These are phyloP conservation scores for Nephrotoma guestfalica DNA, from an alignment of 2,888 invertebrate genomes.

Conservation along the genomic window DNA sequence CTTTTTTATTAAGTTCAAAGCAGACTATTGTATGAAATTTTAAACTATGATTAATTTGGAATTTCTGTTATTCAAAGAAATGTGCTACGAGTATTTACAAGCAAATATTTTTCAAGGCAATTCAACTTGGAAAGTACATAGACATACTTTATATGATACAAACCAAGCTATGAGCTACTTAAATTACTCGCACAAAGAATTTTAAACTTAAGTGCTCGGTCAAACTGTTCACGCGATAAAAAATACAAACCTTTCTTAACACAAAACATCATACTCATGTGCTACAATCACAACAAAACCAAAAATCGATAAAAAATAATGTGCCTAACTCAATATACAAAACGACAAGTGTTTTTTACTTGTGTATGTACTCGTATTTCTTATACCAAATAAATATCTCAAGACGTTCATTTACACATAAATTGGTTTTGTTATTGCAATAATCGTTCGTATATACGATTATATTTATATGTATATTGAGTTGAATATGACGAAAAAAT, in stretches of 20 bases:
- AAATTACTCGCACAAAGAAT: not conserved
- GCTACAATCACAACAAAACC: not conserved
- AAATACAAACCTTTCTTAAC: not conserved
- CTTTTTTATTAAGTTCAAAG: no score
- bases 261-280: not conserved
- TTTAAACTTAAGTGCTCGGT: not conserved
- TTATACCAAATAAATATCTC: not conserved
- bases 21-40: no score
- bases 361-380: not conserved
- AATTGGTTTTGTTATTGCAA: not conserved
- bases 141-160: not conserved
- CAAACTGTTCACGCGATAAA: not conserved
- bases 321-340: not conserved
- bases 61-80: no score
- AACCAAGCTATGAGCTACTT: not conserved
- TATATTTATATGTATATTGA: no score
- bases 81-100: no score
- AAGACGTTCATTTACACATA: not conserved
- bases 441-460: not conserved
- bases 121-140: not conserved
- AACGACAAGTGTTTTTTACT: not conserved
- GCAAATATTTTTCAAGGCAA: not conserved
- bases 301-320: not conserved
- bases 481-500: not conserved
- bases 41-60: no score